Conservation (phyloP, 2,797 vertebrate genomes). For the Emys orbicularis region DNA sequence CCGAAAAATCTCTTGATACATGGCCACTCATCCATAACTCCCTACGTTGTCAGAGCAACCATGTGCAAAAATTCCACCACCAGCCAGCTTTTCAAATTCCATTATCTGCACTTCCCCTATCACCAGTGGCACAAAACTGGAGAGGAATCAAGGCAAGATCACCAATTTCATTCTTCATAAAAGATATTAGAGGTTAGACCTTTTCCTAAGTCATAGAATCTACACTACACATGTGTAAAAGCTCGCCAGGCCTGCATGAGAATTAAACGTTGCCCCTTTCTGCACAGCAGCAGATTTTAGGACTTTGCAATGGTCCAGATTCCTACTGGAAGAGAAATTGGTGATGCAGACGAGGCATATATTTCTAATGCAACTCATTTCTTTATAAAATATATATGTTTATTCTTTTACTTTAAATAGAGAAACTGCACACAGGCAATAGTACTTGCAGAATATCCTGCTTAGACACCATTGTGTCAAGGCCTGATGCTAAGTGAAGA, state of each 20-base stretch:
- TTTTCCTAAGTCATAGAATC: not conserved
- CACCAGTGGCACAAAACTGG: not conserved
- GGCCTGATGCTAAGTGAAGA: not conserved
- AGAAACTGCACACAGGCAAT: not conserved
- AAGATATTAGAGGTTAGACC: not conserved
- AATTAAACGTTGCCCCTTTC: not conserved
- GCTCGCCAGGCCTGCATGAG: not conserved
- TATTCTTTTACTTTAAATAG: not conserved
- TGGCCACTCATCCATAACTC: not conserved
- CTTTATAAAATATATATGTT: not conserved
- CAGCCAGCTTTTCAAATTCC: not conserved
- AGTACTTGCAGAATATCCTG: constrained; percentile 25
- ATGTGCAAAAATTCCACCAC: not conserved
- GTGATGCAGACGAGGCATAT: not conserved
- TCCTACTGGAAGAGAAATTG: not conserved
- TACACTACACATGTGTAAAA: not conserved
- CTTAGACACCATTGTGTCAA: not conserved
- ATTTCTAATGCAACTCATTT: not conserved
- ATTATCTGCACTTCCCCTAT: not conserved
- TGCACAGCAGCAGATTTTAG: not conserved
- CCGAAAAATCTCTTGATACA: not conserved
- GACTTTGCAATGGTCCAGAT: not conserved
- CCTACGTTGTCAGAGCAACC: not conserved
- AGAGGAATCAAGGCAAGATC: not conserved
- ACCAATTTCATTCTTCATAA: not conserved